Evolutionary conservation across 2,797 vertebrate species (phyloP), one percentile per base, ranked within the genome.

Genomic region (Microtus agrestis): DNA sequence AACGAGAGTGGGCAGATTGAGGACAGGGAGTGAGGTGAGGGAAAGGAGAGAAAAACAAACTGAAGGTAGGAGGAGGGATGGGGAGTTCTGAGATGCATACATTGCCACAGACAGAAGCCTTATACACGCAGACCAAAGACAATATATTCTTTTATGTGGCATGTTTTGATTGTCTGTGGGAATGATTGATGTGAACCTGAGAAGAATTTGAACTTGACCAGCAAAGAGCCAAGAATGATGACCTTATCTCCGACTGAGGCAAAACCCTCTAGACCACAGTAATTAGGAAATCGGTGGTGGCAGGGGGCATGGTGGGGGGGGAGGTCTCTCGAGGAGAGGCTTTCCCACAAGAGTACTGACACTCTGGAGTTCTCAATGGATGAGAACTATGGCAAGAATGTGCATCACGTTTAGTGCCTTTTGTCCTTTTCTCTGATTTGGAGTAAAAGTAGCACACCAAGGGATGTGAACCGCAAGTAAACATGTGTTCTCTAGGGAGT

Each of bases 161-260:
- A 61, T 74, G 82, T 12, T 92, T 93, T 91, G 92, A 23, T 59
- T 92, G 91, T 85, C 65, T 94, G 77, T 94, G 74, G 69, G 76
- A 94, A 96, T 89, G 97, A 97, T 43, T 59, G 97, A 96, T 61
- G 96, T 48, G 34, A 97, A 89, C 67, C 94, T 78, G 95, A 97
- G 97, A 96, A 94, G 85, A 97, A 89, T 77, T 92, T 63, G 96
- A 97, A 95, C 92, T 59, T 86, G 96, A 97, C 87, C 37, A 91
- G 87, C 13, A 61, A 79, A 92, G 89, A 81, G 61, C 90, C 92
- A 96, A 81, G 87, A 93, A 96, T 90, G 91, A 85, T 69, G 89
- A 94, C 93, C 93, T 97, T 95, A 94, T 93, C 95, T 94, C 84
- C 80, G 7, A 46, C 43, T 81, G 59, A 48, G 61, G 56, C 79